Conservation (phyloP, 1,140 invertebrate species). For the Brachionus paranguensis region DNA sequence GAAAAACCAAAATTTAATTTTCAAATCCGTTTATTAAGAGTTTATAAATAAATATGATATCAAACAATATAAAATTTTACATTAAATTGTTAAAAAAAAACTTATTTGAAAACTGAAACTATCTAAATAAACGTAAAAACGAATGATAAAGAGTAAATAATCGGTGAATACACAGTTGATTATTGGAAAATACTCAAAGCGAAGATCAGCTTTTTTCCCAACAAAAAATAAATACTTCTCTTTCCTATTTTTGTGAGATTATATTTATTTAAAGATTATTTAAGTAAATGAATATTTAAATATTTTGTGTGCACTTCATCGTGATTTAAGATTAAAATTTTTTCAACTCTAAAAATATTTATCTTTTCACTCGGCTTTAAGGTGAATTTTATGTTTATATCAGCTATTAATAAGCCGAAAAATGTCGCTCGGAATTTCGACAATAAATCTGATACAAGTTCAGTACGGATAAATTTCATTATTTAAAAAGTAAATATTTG, state of each 20-base stretch:
- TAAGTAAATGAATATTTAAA: neutral
- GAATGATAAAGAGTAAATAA: conserved; percentile 9
- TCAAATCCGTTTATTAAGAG: neutral
- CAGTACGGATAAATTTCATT: conserved; percentile 1
- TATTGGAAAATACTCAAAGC: neutral
- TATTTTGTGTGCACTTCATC: neutral
- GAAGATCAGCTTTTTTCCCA: conserved; percentile 9
- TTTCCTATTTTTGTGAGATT: neutral
- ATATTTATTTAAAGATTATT: conserved; percentile 34
- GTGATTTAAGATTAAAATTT: conserved; percentile 24
- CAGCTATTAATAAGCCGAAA: conserved; percentile 28
- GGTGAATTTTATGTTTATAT: neutral
- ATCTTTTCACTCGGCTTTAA: conserved; percentile 2
- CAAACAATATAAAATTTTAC: conserved; percentile 4
- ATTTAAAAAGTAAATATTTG: conserved; percentile 15
- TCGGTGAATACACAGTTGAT: neutral
- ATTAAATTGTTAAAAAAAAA: conserved; percentile 14
- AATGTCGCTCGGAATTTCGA: neutral
- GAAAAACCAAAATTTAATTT: neutral
- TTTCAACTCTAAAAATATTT: conserved; percentile 23
- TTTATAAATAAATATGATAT: neutral
- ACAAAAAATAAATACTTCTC: neutral
- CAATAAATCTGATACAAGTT: neutral
- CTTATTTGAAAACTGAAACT: conserved; percentile 23
- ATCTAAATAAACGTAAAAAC: neutral